phyloP scores from a whole-genome alignment of 2,797 vertebrate species.

The Coranthus polyacanthus region DNA sequence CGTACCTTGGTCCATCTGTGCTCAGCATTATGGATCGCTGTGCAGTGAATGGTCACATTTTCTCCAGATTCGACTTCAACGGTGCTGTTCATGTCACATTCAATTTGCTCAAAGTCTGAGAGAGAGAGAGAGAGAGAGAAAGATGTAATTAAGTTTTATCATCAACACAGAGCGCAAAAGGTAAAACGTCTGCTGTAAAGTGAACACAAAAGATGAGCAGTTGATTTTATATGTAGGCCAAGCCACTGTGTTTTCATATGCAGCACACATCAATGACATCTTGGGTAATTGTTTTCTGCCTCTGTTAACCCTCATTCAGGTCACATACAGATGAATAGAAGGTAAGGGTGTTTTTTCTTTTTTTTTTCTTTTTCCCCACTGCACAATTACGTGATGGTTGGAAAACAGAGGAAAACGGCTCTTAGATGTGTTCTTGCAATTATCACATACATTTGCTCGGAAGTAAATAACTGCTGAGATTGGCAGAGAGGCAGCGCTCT shows the following conservation, averaged over 20 bases:
- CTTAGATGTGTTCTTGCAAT: slow-evolving; percentile 19
- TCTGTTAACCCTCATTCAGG: neutral
- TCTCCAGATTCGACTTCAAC: slow-evolving; percentile 56
- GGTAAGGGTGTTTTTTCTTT: neutral
- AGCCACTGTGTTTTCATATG: neutral
- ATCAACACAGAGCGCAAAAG: neutral
- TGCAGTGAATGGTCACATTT: slow-evolving; percentile 70
- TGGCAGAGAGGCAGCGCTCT: slow-evolving; percentile 15
- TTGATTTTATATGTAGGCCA: too few relatives aligned
- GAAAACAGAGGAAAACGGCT: slow-evolving; percentile 9
- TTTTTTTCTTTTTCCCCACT: neutral
- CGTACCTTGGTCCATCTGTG: slow-evolving; percentile 81
- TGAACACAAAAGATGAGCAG: neutral
- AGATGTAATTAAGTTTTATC: neutral
- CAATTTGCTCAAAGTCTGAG: slow-evolving; percentile 62
- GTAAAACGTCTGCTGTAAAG: neutral
- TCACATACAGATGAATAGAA: slow-evolving; percentile 1
- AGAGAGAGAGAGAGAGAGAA: slow-evolving; percentile 11
- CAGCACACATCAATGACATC: neutral
- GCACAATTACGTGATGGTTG: neutral
- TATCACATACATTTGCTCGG: slow-evolving; percentile 33
- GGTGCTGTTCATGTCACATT: slow-evolving; percentile 48
- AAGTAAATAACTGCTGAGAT: slow-evolving; percentile 41
- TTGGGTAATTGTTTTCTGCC: neutral
- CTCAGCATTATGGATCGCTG: neutral